Conservation (phyloP, 1,140 invertebrate genomes). For the Camponotus floridanus region DNA sequence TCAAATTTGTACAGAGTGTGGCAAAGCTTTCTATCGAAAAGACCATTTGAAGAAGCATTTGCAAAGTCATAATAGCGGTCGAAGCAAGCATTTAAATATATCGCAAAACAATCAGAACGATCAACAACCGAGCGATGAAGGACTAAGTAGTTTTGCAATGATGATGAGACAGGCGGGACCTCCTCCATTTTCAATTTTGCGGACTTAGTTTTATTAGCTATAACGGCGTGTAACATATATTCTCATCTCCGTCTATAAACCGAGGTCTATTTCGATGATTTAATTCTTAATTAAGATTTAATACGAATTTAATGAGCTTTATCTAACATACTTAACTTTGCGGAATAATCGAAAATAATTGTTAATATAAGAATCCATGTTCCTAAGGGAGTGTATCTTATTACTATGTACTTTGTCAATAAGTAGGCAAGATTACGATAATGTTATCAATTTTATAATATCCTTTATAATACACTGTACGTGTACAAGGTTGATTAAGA, state of each 20-base stretch:
- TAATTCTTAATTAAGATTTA: conserved; percentile 49
- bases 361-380: conserved; percentile 39
- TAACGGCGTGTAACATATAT: conserved; percentile 31
- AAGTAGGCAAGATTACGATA: conserved; percentile 1
- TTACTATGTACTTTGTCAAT: conserved; percentile 35
- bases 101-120: conserved; percentile 72
- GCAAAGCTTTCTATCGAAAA: conserved; percentile 88
- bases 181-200: conserved; percentile 83
- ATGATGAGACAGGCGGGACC: conserved; percentile 83
- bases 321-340: conserved; percentile 50
- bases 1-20: conserved; percentile 88
- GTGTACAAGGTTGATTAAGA: conserved; percentile 26
- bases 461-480: conserved; percentile 34
- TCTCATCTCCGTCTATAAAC: conserved; percentile 44
- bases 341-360: conserved; percentile 43
- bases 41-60: conserved; percentile 88
- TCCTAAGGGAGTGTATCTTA: conserved; percentile 29
- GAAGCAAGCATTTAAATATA: conserved; percentile 73
- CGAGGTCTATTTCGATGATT: conserved; percentile 53
- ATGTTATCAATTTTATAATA: conserved; percentile 47
- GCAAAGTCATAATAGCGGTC: conserved; percentile 85
- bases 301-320: conserved; percentile 47
- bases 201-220: conserved; percentile 77
- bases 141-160: conserved; percentile 80
- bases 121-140: conserved; percentile 79